Conservation (phyloP, 23 tunicate genomes). For the Trididemnum miniatum region DNA sequence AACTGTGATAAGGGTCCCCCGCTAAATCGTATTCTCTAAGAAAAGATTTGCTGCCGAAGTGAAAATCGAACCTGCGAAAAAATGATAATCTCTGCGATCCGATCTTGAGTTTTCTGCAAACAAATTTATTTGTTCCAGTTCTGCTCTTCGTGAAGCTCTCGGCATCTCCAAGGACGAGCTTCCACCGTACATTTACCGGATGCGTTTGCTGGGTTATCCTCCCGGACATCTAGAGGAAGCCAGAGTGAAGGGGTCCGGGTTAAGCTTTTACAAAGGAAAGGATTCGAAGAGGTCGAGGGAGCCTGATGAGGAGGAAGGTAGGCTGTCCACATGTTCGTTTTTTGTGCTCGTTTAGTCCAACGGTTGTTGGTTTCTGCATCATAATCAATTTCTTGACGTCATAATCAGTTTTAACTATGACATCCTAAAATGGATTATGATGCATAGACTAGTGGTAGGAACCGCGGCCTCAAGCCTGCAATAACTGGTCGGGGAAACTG, state of each 20-base stretch:
- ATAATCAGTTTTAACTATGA: no score
- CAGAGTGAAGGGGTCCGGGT: conserved; percentile 36
- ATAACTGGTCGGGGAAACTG: no score
- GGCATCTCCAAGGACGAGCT: conserved; percentile 62
- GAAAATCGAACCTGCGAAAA: background rate
- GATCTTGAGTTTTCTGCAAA: no score
- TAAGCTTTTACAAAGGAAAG: conserved; percentile 38
- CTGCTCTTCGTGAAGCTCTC: conserved; percentile 62
- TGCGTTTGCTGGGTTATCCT: conserved; percentile 86
- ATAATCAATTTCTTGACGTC: no score
- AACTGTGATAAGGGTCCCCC: no score
- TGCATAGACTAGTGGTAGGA: no score
- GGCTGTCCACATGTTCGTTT: no score
- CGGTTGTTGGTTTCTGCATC: no score
- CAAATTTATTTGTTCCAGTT: conserved; percentile 38
- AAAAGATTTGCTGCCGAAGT: no score
- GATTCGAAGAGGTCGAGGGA: conserved; percentile 25
- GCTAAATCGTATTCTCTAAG: no score
- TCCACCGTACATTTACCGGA: conserved; percentile 88
- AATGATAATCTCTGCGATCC: background rate
- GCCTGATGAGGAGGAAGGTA: conserved; percentile 29
- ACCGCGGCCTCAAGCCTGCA: background rate
- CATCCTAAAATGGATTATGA: no score
- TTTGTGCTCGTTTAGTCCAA: no score
- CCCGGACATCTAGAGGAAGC: conserved; percentile 88